Evolutionary conservation across 2,888 invertebrate species (phyloP), one percentile per base, ranked within the genome.

Genomic region (Aspidiotus destructor): DNA sequence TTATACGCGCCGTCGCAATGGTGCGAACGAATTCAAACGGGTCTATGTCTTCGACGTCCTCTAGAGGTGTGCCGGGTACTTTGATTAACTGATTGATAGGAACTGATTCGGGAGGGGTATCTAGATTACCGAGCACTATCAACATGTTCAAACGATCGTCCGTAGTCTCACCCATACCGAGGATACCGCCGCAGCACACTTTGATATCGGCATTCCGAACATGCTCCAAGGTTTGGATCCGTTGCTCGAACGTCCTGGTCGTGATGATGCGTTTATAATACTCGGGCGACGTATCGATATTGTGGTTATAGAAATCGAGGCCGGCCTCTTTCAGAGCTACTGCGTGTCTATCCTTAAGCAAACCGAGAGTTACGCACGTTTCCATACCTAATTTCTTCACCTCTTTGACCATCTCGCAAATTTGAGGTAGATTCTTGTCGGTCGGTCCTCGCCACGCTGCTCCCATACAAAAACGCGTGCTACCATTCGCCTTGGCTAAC

Each of bases 381-480:
- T 72, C 72, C 58, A 72, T 41, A 16, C 71, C 72, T 16, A 72
- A 41, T 28, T 52, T 63, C 28, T 72, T 71, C 15, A 72, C 71
- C 28, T 62, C 70, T 48, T 53, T 41, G 0, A 72, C 70, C 70
- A 71, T 70, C 13, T 70, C 69, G 17, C 42, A 42, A 16, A 72
- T 61, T n/a, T 41, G 41, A 3, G 70, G 61, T 9, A 72, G 28
- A 28, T 72, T 63, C 15, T 64, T 61, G 15, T 70, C 71, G 11
- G 54, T 64, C 0, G 70, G 71, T 8, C 61, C 63, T n/a, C 70
- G 64, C 72, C 72, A 72, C 1, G 72, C 72, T 5, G 72, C 72
- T 40, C 72, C 72, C 71, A 72, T 71, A 67, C 72, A 72, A 57
- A 72, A 71, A 41, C 72, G 60, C 15, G 71, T 70, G 13, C 68